phyloP scores from a whole-genome alignment of 2,113 vertebrate genomes.

The Mirounga angustirostris region DNA sequence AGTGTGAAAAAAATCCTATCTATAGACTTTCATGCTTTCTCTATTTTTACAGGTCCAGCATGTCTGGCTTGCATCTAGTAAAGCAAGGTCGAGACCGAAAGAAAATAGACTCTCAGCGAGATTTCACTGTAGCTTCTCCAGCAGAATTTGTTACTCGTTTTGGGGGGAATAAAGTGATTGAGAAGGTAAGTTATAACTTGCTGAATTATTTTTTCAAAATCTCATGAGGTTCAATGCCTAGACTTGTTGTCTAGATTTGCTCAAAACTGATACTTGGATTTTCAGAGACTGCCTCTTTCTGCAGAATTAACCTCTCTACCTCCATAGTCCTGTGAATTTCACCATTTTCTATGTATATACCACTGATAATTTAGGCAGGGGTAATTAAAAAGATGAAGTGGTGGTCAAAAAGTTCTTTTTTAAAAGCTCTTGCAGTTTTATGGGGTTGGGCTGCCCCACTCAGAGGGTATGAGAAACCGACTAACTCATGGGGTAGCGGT shows the following conservation, averaged over 20 bases:
- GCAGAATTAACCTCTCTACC: slow-evolving; percentile 31
- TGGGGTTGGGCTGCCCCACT: background rate
- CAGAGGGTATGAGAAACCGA: background rate
- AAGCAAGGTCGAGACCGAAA: slow-evolving; percentile 97
- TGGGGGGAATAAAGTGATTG: slow-evolving; percentile 98
- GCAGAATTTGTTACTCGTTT: slow-evolving; percentile 99
- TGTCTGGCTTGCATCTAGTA: slow-evolving; percentile 98
- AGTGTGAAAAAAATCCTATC: slow-evolving; percentile 39
- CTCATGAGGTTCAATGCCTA: background rate
- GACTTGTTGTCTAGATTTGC: slow-evolving; percentile 28
- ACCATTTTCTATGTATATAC: slow-evolving; percentile 21
- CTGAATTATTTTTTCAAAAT: background rate
- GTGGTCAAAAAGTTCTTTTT: slow-evolving; percentile 56
- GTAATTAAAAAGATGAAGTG: slow-evolving; percentile 48
- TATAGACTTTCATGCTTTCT: background rate
- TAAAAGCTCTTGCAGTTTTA: slow-evolving; percentile 53
- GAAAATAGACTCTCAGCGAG: slow-evolving; percentile 95
- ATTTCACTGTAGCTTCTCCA: slow-evolving; percentile 98
- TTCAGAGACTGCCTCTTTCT: slow-evolving; percentile 42
- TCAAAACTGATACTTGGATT: slow-evolving; percentile 43
- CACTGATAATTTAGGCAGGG: background rate
- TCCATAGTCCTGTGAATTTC: slow-evolving; percentile 30
- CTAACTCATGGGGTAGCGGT: background rate
- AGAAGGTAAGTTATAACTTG: slow-evolving; percentile 91
- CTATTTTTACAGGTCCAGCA: slow-evolving; percentile 92